A percentile compares a stretch with the other conserved stretches of the same genome.
phyloP scores from a whole-genome alignment of 2,797 vertebrate species.

The Hafferia zeledoni region DNA sequence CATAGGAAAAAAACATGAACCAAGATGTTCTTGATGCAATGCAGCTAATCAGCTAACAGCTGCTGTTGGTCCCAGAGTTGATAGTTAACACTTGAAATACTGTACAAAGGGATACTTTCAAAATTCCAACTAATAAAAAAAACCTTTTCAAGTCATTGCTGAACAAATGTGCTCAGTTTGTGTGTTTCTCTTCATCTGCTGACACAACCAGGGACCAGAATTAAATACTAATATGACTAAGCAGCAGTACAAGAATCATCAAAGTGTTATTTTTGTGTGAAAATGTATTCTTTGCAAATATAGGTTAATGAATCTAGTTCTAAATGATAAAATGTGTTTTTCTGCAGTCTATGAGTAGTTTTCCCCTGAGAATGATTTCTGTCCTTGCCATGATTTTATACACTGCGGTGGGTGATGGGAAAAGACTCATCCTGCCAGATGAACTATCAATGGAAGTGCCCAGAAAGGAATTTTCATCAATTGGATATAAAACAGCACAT shows the following conservation, averaged over 20 bases:
- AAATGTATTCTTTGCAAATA: neutral
- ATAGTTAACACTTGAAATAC: constrained; percentile 51
- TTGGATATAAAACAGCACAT: neutral
- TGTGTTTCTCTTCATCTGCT: neutral
- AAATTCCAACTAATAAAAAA: constrained; percentile 5
- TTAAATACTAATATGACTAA: neutral
- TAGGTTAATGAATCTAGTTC: neutral
- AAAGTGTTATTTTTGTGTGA: neutral
- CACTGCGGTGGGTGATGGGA: neutral
- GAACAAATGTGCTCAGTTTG: neutral
- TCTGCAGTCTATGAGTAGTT: neutral
- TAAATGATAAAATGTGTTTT: neutral
- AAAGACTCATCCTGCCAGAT: neutral
- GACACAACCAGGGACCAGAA: neutral
- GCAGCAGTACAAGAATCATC: neutral
- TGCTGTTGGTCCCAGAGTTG: constrained; percentile 5
- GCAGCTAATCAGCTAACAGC: constrained; percentile 61
- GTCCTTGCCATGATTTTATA: neutral
- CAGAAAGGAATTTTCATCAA: neutral
- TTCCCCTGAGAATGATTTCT: neutral
- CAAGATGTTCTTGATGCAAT: constrained; percentile 12
- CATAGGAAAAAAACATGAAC: neutral
- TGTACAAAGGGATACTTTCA: constrained; percentile 1
- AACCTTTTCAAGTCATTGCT: neutral
- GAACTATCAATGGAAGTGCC: neutral